Percentiles rank a stretch among this genome's conserved stretches.
Conservation (phyloP, 2,888 invertebrate genomes). For the Craniophora ligustri region DNA sequence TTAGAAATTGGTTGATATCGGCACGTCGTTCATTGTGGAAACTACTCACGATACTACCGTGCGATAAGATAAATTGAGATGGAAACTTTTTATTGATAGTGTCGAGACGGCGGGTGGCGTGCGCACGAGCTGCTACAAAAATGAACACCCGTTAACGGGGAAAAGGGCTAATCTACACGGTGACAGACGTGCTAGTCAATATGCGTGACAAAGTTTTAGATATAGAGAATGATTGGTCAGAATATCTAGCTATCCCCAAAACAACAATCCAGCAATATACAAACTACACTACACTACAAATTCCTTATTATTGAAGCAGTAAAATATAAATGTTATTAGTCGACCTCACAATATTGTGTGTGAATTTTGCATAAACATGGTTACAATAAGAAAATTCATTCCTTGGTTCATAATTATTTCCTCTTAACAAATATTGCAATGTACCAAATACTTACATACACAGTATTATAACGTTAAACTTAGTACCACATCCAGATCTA, state of each 20-base stretch:
- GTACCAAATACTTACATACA: conserved; percentile 13
- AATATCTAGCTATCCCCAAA: conserved; percentile 2
- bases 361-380: not conserved
- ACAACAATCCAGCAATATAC: not conserved
- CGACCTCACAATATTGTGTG: not conserved
- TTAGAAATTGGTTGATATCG: conserved; percentile 87
- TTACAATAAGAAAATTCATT: conserved; percentile 7
- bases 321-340: not conserved
- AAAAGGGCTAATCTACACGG: conserved; percentile 33
- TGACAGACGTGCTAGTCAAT: conserved; percentile 47
- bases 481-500: conserved; percentile 19
- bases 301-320: not conserved
- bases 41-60: conserved; percentile 85
- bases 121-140: conserved; percentile 60
- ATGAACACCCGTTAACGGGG: conserved; percentile 54
- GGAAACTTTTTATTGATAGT: conserved; percentile 84
- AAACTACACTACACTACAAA: no score
- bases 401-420: conserved; percentile 13
- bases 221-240: conserved; percentile 23
- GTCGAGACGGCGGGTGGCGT: conserved; percentile 72
- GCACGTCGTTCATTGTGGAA: conserved; percentile 88
- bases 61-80: conserved; percentile 86
- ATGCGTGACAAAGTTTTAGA: conserved; percentile 35
- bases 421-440: conserved; percentile 2
- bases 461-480: conserved; percentile 20